Base-by-base conservation (phyloP, 2,113 vertebrate genomes). In the Gadus macrocephalus region DNA sequence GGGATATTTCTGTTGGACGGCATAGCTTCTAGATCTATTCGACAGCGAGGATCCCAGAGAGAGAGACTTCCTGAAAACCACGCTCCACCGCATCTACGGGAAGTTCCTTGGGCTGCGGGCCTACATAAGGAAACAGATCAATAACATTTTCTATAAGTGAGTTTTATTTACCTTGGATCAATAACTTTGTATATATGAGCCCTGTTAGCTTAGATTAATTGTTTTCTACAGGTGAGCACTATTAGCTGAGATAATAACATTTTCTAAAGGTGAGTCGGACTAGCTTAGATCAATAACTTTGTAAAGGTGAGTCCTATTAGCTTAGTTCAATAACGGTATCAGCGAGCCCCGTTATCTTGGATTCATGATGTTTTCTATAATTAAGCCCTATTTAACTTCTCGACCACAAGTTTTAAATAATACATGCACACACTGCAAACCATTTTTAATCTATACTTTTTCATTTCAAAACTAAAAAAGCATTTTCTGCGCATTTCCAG, bases 141-240 rank as follows among this genome's bases (percentile, higher is more conserved):
- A 98, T 94, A 98, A 98, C 92, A 98, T 98, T 95, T 98, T 98
- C 94, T 98, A 98, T 96, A 98, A 96, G 97, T 97, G 85, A 78
- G 96, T 85, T 4, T 3, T 35, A 35, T 6, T 35, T 35, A 35
- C 4, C 31, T 35, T 35, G 6, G 31, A 35, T 35, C 6, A 35
- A 35, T 35, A 35, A 35, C 31, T 35, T 35, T 35, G 0, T 35
- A 35, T 35, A 35, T 4, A 4, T 35, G 31, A 35, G 31, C 6
- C 31, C 6, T 1, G 4, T 35, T 35, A 35, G 6, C 31, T 35
- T 35, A 35, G 31, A 35, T 35, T 35, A 35, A 35, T 35, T 4
- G 6, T 35, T 35, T 35, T 35, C 31, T 35, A 35, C 6, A 35
- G 31, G 31, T 35, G 31, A 35, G 31, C 31, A 4, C 31, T 4